Conservation (phyloP, 2,888 invertebrate species). For the Heliconius sara region DNA sequence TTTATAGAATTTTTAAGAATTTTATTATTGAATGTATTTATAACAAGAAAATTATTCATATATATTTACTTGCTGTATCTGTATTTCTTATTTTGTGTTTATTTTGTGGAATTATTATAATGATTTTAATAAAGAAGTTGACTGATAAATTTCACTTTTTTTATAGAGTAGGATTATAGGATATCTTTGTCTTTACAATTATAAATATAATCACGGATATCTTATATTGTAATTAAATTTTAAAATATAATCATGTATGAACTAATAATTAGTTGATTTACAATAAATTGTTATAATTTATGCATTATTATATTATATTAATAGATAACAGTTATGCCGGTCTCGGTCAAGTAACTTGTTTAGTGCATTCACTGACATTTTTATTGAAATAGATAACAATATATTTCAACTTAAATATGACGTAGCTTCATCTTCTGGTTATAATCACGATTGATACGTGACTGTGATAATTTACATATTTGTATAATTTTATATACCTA, state of each 20-base stretch:
- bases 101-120: no score
- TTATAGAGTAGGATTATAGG: no score
- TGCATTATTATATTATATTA: neutral
- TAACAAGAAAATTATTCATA: no score
- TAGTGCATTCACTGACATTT: slow-evolving; percentile 24
- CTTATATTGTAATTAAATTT: no score
- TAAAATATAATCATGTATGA: no score
- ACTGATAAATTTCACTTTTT: no score
- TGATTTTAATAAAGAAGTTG: no score
- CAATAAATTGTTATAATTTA: neutral
- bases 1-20: no score
- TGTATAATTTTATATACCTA: no score
- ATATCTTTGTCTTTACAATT: no score
- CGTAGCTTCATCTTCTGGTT: neutral
- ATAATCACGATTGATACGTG: slow-evolving; percentile 15
- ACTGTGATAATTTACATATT: neutral
- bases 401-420: slow-evolving; percentile 1
- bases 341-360: slow-evolving; percentile 15
- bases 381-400: slow-evolving; percentile 17
- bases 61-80: neutral
- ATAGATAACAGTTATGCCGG: neutral
- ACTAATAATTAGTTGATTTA: neutral
- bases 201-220: no score
- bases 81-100: neutral
- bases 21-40: no score